Evolutionary conservation across 2,797 vertebrate species (phyloP).

Genomic region (Bradypodion ventrale): DNA sequence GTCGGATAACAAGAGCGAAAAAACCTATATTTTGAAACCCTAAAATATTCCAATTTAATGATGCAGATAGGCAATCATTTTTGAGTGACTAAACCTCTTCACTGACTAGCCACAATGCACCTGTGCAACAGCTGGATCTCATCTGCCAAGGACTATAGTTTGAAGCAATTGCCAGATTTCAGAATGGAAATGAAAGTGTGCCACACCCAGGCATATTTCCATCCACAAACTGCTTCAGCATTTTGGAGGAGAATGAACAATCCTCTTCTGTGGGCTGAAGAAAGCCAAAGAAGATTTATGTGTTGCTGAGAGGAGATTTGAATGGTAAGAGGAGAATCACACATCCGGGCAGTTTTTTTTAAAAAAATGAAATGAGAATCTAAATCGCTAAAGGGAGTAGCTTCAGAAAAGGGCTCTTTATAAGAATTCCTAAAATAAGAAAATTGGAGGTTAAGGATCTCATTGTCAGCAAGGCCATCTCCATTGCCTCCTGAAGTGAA

Average conservation of each 20-base stretch:
- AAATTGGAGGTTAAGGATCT: too few species aligned
- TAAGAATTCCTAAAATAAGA: background rate
- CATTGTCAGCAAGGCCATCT: background rate
- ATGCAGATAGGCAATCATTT: conserved; percentile 52
- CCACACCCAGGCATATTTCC: conserved; percentile 57
- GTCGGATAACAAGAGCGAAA: conserved; percentile 59
- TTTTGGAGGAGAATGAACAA: conserved; percentile 53
- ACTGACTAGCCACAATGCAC: conserved; percentile 56
- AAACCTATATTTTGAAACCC: conserved; percentile 52
- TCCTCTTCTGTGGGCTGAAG: conserved; percentile 52
- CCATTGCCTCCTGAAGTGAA: background rate
- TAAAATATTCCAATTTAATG: conserved; percentile 61
- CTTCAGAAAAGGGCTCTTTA: background rate
- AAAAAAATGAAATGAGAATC: background rate
- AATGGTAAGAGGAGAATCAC: background rate
- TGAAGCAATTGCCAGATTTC: conserved; percentile 34
- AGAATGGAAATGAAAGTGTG: conserved; percentile 48
- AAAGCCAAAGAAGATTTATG: conserved; percentile 49
- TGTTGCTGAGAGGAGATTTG: conserved; percentile 11
- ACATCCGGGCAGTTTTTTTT: background rate
- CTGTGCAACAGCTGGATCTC: conserved; percentile 65
- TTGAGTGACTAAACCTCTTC: conserved; percentile 44
- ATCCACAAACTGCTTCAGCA: conserved; percentile 51
- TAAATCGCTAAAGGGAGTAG: background rate
- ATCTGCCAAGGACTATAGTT: conserved; percentile 39